These are phyloP conservation scores for Pachycephus smyrnensis DNA, from an alignment of 2,888 invertebrate species.

Conservation along the genomic window DNA sequence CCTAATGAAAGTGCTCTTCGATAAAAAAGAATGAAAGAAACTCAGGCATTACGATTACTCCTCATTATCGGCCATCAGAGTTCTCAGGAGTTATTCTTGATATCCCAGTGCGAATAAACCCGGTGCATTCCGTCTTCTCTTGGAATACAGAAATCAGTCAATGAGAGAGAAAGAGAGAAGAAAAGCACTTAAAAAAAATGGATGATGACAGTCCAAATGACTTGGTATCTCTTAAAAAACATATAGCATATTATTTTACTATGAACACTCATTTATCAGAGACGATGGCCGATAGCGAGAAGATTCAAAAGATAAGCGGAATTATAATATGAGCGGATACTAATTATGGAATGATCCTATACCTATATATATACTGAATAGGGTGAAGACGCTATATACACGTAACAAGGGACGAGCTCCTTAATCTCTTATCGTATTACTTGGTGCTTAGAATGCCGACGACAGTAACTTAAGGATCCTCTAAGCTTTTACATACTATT, in stretches of 20 bases:
- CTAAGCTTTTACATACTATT: background rate
- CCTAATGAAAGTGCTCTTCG: slow-evolving; percentile 33
- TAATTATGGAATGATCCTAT: background rate
- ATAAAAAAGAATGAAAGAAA: slow-evolving; percentile 6
- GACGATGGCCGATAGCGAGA: background rate
- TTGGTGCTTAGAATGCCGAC: background rate
- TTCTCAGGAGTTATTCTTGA: background rate
- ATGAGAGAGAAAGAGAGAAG: slow-evolving; percentile 12
- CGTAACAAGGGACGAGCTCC: background rate
- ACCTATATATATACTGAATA: background rate
- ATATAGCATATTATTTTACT: slow-evolving; percentile 38
- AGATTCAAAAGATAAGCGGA: background rate
- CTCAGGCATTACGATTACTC: background rate
- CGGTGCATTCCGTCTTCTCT: background rate
- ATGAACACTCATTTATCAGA: slow-evolving; percentile 38
- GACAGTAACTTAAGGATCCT: background rate
- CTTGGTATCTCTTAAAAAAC: slow-evolving; percentile 23
- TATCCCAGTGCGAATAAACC: background rate
- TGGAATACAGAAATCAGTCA: slow-evolving; percentile 13
- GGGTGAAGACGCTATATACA: background rate
- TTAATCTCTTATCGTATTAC: background rate
- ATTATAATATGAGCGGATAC: background rate
- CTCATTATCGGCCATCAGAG: background rate
- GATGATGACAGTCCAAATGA: background rate
- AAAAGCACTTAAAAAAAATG: slow-evolving; percentile 21